Evolutionary conservation across 2,888 invertebrate genomes (phyloP).

Genomic region (Macrophya annulata): DNA sequence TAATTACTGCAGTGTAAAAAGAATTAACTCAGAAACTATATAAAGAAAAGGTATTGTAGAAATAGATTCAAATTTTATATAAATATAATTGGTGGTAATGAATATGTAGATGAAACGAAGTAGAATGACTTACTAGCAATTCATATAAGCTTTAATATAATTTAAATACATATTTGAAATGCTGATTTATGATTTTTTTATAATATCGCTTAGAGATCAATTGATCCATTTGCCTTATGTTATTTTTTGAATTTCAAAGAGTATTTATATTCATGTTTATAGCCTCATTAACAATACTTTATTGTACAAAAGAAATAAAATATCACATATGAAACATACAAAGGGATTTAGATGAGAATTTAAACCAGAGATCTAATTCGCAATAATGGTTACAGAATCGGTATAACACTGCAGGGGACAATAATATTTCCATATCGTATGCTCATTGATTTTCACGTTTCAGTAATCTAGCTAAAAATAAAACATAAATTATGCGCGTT

Average conservation of each 20-base stretch:
- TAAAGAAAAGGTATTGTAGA: not conserved
- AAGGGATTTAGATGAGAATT: not conserved
- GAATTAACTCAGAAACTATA: not conserved
- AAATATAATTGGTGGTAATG: not conserved
- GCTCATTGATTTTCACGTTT: constrained; percentile 2
- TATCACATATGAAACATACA: constrained; percentile 9
- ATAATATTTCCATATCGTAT: not conserved
- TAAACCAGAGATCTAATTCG: no score
- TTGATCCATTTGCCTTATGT: not conserved
- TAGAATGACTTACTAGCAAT: not conserved
- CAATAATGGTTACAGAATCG: constrained; percentile 6
- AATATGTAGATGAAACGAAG: not conserved
- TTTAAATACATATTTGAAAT: not conserved
- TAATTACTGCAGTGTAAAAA: not conserved
- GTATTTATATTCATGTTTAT: not conserved
- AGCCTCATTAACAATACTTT: constrained; percentile 1
- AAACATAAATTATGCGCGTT: not conserved
- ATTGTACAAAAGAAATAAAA: not conserved
- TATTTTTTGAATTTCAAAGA: not conserved
- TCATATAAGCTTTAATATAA: not conserved
- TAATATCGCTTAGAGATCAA: not conserved
- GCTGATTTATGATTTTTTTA: not conserved
- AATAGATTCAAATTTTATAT: not conserved
- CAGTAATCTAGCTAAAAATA: not conserved
- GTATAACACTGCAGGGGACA: not conserved